Conservation (phyloP, 2,113 vertebrate genomes). For the Aptenodytes patagonicus region DNA sequence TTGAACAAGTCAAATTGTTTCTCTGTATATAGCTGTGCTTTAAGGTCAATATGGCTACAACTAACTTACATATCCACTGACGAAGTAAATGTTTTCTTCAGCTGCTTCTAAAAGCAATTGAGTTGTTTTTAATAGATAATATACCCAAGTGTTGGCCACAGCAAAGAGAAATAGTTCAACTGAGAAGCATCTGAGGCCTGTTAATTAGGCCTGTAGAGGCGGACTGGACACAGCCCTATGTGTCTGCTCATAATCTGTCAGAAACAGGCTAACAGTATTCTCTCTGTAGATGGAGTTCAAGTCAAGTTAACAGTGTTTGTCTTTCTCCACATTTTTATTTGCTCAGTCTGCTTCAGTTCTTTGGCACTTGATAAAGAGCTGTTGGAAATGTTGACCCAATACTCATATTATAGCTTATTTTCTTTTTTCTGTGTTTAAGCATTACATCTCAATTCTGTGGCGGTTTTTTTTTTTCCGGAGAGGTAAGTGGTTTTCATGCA, state of each 20-base stretch:
- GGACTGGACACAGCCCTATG: neutral
- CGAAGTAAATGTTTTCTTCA: neutral
- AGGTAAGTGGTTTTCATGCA: neutral
- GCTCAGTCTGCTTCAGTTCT: neutral
- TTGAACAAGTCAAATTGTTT: neutral
- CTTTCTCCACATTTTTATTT: conserved; percentile 16
- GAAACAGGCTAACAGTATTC: neutral
- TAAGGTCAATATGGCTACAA: neutral
- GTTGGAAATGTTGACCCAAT: neutral
- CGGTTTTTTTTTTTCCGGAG: neutral
- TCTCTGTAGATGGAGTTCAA: neutral
- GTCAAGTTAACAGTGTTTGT: neutral
- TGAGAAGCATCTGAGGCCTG: neutral
- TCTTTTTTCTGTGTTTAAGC: neutral
- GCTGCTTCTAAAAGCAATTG: neutral
- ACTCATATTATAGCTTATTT: neutral
- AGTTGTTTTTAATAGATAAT: neutral
- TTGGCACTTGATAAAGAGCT: neutral
- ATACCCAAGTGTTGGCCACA: neutral
- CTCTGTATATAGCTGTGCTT: neutral
- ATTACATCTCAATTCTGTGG: neutral
- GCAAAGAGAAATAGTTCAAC: neutral
- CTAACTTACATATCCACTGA: neutral
- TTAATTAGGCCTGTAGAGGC: neutral
- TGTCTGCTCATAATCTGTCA: neutral